Conservation (phyloP, 2,113 vertebrate species). For the Brachyhypopomus gauderio region DNA sequence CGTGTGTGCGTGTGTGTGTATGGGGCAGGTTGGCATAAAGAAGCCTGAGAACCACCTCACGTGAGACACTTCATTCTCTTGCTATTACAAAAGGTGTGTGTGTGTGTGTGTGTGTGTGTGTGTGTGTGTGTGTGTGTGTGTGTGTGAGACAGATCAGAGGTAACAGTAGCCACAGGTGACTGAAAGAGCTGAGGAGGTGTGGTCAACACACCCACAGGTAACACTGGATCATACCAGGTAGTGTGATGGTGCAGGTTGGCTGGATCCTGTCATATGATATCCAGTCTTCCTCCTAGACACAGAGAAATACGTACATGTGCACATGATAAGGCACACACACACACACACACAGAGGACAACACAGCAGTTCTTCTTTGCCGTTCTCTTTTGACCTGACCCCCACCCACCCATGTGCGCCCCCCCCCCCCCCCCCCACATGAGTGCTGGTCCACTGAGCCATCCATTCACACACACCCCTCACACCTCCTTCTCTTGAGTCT, state of each 20-base stretch:
- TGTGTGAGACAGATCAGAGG: neutral
- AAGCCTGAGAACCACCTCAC: neutral
- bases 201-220: neutral
- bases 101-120: neutral
- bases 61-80: neutral
- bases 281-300: neutral
- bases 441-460: slow-evolving; percentile 1
- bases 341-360: neutral
- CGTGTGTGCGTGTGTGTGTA: slow-evolving; percentile 13
- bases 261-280: slow-evolving; percentile 9
- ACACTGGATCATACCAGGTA: neutral
- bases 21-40: neutral
- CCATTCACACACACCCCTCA: slow-evolving; percentile 34
- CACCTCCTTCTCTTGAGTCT: slow-evolving; percentile 46
- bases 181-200: neutral
- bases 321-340: neutral
- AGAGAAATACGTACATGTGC: neutral
- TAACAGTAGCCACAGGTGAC: slow-evolving; percentile 4
- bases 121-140: neutral
- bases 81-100: neutral
- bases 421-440: neutral
- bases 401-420: neutral
- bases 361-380: neutral
- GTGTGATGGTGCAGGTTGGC: neutral
- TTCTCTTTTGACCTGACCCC: neutral